Conservation (phyloP, 2,797 vertebrate species). For the Monodelphis domestica region DNA sequence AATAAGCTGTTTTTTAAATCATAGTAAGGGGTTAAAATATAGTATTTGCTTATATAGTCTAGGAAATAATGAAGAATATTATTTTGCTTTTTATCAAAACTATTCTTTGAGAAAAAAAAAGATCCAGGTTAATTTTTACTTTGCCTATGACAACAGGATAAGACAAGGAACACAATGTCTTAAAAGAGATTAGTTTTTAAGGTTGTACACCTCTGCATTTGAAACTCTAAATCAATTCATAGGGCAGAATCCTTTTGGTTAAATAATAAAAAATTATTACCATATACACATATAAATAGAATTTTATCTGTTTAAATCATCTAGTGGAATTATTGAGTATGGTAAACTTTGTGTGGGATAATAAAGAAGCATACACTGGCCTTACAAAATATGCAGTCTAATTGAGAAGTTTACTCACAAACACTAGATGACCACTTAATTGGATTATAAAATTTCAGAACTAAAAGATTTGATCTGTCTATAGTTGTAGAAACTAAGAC, state of each 20-base stretch:
- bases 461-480: too few relatives aligned
- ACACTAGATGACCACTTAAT: neutral
- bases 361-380: neutral
- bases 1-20: slow-evolving; percentile 6
- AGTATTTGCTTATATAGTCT: neutral
- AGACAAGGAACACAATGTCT: neutral
- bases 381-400: neutral
- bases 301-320: neutral
- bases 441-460: neutral
- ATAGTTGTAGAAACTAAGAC: neutral
- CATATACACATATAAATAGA: neutral
- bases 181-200: neutral
- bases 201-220: neutral
- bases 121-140: neutral
- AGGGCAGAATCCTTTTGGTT: neutral
- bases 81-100: slow-evolving; percentile 18
- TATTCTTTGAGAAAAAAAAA: slow-evolving; percentile 22
- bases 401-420: neutral
- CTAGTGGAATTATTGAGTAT: neutral
- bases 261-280: neutral
- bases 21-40: neutral
- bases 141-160: slow-evolving; percentile 9
- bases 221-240: slow-evolving; percentile 6
- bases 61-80: slow-evolving; percentile 5
- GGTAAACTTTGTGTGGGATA: neutral